Evolutionary conservation across 2,113 vertebrate species (phyloP).

Genomic region (Anolis carolinensis): DNA sequence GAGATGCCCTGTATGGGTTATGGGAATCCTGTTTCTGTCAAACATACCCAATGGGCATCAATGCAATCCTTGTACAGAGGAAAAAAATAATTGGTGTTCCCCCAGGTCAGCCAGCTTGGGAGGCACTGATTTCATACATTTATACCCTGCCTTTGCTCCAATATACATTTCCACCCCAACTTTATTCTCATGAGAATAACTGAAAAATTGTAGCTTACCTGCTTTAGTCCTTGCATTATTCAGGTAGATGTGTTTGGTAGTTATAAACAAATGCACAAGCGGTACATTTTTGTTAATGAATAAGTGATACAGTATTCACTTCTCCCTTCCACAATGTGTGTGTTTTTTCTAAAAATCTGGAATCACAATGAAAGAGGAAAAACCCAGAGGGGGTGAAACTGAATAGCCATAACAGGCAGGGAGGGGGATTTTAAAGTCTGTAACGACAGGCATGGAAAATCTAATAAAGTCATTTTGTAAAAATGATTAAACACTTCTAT

Average conservation of each 20-base stretch:
- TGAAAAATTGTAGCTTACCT: background rate
- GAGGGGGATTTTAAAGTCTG: slow-evolving; percentile 7
- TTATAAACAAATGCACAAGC: background rate
- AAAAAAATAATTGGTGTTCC: too few species aligned
- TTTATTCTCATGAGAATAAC: too few species aligned
- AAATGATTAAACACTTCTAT: background rate
- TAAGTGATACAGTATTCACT: too few species aligned
- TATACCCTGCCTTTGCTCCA: too few species aligned
- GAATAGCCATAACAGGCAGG: slow-evolving; percentile 7
- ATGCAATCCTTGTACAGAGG: too few species aligned
- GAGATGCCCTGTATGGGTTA: too few species aligned
- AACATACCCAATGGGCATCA: too few species aligned
- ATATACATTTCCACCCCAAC: too few species aligned
- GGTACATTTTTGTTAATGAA: background rate
- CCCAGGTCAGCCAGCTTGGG: too few species aligned
- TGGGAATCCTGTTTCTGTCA: too few species aligned
- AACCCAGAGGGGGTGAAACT: background rate
- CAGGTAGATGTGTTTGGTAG: background rate
- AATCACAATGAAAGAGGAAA: background rate
- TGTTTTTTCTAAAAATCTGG: background rate
- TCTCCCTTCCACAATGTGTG: background rate
- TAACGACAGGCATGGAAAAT: background rate
- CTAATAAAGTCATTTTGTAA: slow-evolving; percentile 18
- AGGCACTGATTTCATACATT: too few species aligned
- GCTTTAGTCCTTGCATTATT: slow-evolving; percentile 3